Conservation (phyloP, 2,113 vertebrate genomes). For the Salvelinus namaycush region DNA sequence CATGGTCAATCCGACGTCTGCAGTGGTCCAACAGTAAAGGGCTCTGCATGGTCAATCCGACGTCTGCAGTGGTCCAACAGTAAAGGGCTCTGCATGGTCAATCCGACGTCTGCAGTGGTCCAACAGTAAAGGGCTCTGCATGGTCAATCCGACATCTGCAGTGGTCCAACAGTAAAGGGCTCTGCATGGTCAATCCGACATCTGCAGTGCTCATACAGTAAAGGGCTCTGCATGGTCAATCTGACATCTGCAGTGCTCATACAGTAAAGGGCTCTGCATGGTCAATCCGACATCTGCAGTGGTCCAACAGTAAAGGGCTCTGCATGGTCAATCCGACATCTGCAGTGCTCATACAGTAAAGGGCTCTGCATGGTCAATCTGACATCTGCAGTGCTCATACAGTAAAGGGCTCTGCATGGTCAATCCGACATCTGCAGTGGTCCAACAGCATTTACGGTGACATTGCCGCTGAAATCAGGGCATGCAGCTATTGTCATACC, state of each 20-base stretch:
- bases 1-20: too few relatives aligned
- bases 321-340: too few relatives aligned
- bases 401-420: slow-evolving; percentile 13
- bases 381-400: not conserved
- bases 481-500: too few relatives aligned
- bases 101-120: too few relatives aligned
- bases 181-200: too few relatives aligned
- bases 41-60: too few relatives aligned
- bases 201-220: slow-evolving; percentile 13
- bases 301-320: slow-evolving; percentile 12
- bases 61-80: not conserved
- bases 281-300: too few relatives aligned
- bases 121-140: slow-evolving; percentile 14
- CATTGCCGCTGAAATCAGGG: too few relatives aligned
- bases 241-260: not conserved
- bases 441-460: too few relatives aligned
- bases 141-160: too few relatives aligned
- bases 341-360: slow-evolving; percentile 18
- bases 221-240: not conserved
- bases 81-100: slow-evolving; percentile 10
- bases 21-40: slow-evolving; percentile 13
- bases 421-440: too few relatives aligned
- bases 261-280: slow-evolving; percentile 13
- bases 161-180: slow-evolving; percentile 12
- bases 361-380: too few relatives aligned